These are phyloP conservation scores for Hyles euphorbiae DNA, from an alignment of 1,140 invertebrate genomes.

Conservation along the genomic window DNA sequence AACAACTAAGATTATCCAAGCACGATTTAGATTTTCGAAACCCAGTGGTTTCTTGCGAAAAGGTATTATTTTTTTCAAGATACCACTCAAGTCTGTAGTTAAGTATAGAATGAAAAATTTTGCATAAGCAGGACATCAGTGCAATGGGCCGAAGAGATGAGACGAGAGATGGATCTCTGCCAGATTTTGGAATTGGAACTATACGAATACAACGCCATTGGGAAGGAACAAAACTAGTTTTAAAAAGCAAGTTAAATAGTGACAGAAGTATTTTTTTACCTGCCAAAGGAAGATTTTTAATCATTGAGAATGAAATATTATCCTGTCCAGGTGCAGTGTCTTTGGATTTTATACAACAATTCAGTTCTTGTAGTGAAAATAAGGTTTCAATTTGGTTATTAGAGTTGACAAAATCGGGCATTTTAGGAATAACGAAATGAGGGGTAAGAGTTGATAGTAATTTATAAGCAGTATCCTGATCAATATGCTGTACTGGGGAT, in stretches of 20 bases:
- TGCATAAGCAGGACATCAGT: not conserved
- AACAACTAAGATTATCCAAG: conserved; percentile 5
- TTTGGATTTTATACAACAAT: not conserved
- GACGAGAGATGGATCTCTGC: no score
- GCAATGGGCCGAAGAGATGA: no score
- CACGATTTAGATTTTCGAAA: conserved; percentile 8
- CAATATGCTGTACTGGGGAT: no score
- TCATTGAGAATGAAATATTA: conserved; percentile 1
- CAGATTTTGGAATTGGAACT: not conserved
- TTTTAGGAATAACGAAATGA: no score
- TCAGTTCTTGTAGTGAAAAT: not conserved
- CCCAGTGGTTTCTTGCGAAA: conserved; percentile 9
- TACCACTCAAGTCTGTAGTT: conserved; percentile 10
- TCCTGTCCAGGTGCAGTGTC: conserved; percentile 3
- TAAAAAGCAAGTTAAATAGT: no score
- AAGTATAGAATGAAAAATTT: not conserved
- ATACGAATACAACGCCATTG: not conserved
- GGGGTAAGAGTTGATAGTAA: no score
- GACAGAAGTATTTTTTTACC: not conserved
- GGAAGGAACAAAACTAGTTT: not conserved
- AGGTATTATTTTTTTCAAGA: conserved; percentile 9
- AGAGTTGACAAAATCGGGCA: no score
- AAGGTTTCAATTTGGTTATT: no score
- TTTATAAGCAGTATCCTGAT: no score
- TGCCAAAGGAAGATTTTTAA: not conserved